Evolutionary conservation across 2,888 invertebrate species (phyloP).

Genomic region (Papilio gigon): DNA sequence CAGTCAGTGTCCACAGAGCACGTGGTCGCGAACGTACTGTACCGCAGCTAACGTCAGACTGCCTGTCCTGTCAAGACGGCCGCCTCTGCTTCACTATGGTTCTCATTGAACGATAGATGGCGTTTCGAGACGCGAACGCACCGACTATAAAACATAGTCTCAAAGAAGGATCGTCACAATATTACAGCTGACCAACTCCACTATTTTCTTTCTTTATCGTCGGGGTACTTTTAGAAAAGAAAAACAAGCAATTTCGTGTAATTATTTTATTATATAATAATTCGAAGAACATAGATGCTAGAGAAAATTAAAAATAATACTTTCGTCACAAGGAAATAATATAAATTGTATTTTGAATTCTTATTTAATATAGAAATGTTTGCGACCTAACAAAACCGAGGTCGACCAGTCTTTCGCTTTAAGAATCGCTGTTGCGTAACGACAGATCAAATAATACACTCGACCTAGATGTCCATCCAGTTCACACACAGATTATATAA

Average conservation of each 20-base stretch:
- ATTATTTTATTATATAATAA: constrained; percentile 20
- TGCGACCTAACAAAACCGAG: constrained; percentile 15
- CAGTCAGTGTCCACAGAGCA: too few relatives aligned
- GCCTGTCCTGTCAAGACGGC: too few relatives aligned
- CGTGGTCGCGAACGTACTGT: too few relatives aligned
- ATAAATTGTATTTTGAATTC: not conserved
- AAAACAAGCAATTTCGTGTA: not conserved
- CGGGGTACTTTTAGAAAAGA: not conserved
- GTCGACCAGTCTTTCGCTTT: constrained; percentile 40
- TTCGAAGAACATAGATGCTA: constrained; percentile 28
- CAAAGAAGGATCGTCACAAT: too few relatives aligned
- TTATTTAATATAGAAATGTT: constrained; percentile 22
- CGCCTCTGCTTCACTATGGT: too few relatives aligned
- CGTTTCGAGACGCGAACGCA: too few relatives aligned
- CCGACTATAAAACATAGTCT: too few relatives aligned
- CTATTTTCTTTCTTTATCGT: too few relatives aligned
- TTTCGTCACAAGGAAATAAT: constrained; percentile 33
- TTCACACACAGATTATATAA: not conserved
- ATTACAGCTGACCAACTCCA: too few relatives aligned
- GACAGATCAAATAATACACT: constrained; percentile 8
- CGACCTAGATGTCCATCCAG: not conserved
- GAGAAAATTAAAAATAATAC: constrained; percentile 35
- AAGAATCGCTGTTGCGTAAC: constrained; percentile 21
- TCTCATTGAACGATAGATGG: too few relatives aligned
- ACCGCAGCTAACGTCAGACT: too few relatives aligned